A percentile compares a stretch with the other conserved stretches of the same genome.
phyloP scores from a whole-genome alignment of 92 coral and sea anemone species.

The Epizoanthus fatuus region DNA sequence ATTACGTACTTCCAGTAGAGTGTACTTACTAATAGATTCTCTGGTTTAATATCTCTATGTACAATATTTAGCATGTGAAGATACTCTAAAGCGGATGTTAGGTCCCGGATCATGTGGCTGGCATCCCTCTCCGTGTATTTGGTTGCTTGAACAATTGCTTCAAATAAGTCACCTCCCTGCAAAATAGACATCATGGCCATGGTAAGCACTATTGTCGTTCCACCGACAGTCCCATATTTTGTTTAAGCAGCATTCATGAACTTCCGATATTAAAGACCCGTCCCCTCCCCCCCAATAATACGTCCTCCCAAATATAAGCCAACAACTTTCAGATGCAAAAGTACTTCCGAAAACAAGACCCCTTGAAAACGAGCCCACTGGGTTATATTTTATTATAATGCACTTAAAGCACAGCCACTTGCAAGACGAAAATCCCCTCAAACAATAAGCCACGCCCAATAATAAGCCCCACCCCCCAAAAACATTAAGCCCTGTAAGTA shows the following conservation, averaged over 20 bases:
- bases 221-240: background rate
- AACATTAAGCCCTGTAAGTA: too few relatives aligned
- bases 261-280: too few relatives aligned
- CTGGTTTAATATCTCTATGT: constrained; percentile 99
- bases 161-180: constrained; percentile 98
- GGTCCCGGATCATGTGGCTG: constrained; percentile 97
- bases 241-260: background rate
- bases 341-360: too few relatives aligned
- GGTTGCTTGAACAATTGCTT: constrained; percentile 96
- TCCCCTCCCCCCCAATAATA: too few relatives aligned
- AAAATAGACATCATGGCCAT: background rate
- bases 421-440: too few relatives aligned
- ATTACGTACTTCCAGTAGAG: background rate
- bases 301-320: too few relatives aligned
- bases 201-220: background rate
- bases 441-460: too few relatives aligned
- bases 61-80: constrained; percentile 88
- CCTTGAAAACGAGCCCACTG: too few relatives aligned
- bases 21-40: constrained; percentile 95
- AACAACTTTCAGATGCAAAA: too few relatives aligned
- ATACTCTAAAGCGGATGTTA: constrained; percentile 92
- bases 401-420: too few relatives aligned
- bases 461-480: too few relatives aligned
- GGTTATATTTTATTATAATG: too few relatives aligned
- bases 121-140: constrained; percentile 97